Percentiles rank a stretch among this genome's conserved stretches.
phyloP scores from a whole-genome alignment of 2,797 vertebrate species.

The Nyctalus aviator region DNA sequence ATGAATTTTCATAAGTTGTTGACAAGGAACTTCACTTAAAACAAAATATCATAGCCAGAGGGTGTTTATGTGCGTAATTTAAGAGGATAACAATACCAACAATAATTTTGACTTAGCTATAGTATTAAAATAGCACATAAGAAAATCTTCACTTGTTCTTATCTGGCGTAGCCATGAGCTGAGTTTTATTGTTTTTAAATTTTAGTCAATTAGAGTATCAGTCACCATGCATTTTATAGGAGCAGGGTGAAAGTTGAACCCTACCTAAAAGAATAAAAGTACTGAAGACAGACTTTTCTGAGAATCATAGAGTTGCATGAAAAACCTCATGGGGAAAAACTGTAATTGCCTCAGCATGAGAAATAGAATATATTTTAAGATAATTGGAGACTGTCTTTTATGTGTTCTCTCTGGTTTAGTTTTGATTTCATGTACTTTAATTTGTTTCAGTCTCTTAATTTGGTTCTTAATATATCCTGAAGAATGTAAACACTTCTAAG shows the following conservation, averaged over 20 bases:
- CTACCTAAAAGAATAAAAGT: constrained; percentile 30
- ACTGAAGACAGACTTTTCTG: neutral
- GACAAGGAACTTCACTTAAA: neutral
- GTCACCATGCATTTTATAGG: constrained; percentile 43
- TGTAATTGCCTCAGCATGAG: constrained; percentile 55
- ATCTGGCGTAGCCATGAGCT: neutral
- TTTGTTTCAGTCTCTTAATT: constrained; percentile 67
- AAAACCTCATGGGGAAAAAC: constrained; percentile 52
- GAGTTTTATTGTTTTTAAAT: constrained; percentile 47
- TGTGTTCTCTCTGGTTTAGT: constrained; percentile 67
- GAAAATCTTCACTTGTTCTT: constrained; percentile 6
- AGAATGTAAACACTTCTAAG: constrained; percentile 57
- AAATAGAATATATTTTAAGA: constrained; percentile 58
- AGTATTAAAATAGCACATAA: neutral
- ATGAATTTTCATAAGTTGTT: neutral
- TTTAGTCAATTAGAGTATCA: constrained; percentile 52
- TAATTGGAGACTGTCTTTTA: constrained; percentile 69
- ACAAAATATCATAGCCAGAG: neutral
- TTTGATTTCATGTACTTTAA: constrained; percentile 64
- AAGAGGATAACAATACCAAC: neutral
- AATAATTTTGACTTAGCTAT: neutral
- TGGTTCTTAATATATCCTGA: constrained; percentile 62
- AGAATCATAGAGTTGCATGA: constrained; percentile 11
- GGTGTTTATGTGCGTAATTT: neutral
- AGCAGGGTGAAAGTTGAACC: neutral